Percentiles rank a stretch among this genome's conserved stretches.
These are phyloP conservation scores for Podotricha telesiphe DNA, from an alignment of 2,888 invertebrate species.

Conservation along the genomic window DNA sequence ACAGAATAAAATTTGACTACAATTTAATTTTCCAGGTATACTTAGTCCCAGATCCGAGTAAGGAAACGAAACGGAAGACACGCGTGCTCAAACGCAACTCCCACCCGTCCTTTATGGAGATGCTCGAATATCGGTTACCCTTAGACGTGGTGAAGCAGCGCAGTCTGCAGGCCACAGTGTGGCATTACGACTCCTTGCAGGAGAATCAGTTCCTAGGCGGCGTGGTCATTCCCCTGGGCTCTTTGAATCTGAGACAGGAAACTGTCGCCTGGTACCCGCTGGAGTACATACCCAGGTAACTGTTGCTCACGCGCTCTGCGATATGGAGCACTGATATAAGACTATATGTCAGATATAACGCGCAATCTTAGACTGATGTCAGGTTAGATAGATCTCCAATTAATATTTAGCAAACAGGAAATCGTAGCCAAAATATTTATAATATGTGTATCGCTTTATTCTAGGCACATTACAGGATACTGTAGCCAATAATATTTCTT, in stretches of 20 bases:
- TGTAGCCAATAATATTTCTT: conserved; percentile 9
- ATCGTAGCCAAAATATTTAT: conserved; percentile 18
- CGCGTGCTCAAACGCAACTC: conserved; percentile 95
- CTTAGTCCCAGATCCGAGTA: conserved; percentile 94
- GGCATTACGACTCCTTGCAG: conserved; percentile 96
- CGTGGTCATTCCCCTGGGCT: conserved; percentile 90
- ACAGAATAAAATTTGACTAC: too few relatives aligned
- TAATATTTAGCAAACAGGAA: background rate
- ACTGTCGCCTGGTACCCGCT: conserved; percentile 94
- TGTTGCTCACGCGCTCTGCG: conserved; percentile 64
- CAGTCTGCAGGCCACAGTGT: conserved; percentile 95
- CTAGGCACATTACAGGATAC: background rate
- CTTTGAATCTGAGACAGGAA: conserved; percentile 90
- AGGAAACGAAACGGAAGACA: conserved; percentile 97
- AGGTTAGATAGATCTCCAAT: conserved; percentile 9
- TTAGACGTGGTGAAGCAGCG: conserved; percentile 89
- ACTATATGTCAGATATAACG: conserved; percentile 4
- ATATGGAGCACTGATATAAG: conserved; percentile 59
- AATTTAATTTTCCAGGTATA: conserved; percentile 83
- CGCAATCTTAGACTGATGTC: conserved; percentile 24
- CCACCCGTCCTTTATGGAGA: conserved; percentile 99
- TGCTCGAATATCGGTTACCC: conserved; percentile 95
- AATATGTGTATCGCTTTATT: background rate
- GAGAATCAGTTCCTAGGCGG: conserved; percentile 98
- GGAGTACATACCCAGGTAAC: conserved; percentile 80